Base-by-base conservation (phyloP, 2,888 invertebrate genomes). In the Melanargia galathea region DNA sequence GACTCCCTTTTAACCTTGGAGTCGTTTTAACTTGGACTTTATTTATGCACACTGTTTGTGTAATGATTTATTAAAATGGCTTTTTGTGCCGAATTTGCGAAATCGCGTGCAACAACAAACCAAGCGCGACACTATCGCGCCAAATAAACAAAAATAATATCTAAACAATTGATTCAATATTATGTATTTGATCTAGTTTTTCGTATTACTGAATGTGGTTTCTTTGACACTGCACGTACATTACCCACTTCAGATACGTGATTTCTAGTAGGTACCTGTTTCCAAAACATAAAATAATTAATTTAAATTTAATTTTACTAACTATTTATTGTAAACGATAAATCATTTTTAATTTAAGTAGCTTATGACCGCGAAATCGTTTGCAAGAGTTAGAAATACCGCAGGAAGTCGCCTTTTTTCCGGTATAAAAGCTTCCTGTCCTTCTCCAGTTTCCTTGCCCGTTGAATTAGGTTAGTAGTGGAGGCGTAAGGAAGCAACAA, bases 41-140 rank as follows among this genome's bases (percentile, higher is more conserved):
- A 26, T 40, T 26, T 55, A 26, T 55, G 40, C 55, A 55, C 26
- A 43, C 54, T 35, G 55, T 33, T 57, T 57, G 57, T 20, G 57
- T 43, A 57, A 57, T 45, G 18, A 45, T 30, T 56, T 45, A 20
- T 46, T 33, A 33, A 43, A 57, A 57, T 57, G 20, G 20, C 57
- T 57, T 46, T 57, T 57, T 57, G 45, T 57, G 45, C 57, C 30
- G n/a, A 33, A 18, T 46, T 57, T 57, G 45, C 57, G 57, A 45
- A 57, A 57, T 57, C 30, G 33, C 40, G 7, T 57, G 57, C 57
- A 57, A 57, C 46, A 57, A 45, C 45, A 30, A 46, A 56, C 45
- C 57, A 46, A 57, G 57, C 57, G 57, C 18, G 57, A 57, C 57
- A 57, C n/a, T 20, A 30, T 46, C 45, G 18, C 16, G 13, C 10